Base-by-base conservation (phyloP, 2,888 invertebrate genomes). In the Tortricodes alternella region DNA sequence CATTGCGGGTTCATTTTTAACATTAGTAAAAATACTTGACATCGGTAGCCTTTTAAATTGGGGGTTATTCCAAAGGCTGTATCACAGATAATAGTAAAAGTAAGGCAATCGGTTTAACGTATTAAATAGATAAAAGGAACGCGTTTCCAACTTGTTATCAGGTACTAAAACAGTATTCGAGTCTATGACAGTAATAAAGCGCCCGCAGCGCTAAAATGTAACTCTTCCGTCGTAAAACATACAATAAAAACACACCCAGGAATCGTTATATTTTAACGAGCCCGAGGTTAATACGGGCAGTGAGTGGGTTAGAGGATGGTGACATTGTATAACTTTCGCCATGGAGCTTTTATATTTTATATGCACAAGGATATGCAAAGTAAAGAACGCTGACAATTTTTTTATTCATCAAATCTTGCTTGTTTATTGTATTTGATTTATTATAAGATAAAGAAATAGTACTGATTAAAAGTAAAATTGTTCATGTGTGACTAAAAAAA, bases 151-250 rank as follows among this genome's bases (percentile, higher is more conserved):
- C 78, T 84, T 77, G 86, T 89, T 89, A 89, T 89, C 89, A 83
- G 83, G 64, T 75, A 83, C 84, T 89, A 87, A 89, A 88, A 81
- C 82, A 75, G 76, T 74, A 78, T 76, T 78, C 72, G 78, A 76
- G 75, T 83, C 88, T 89, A 89, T 85, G 87, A 83, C 82, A 83
- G 77, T 70, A 78, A 84, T 89, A 89, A 89, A 89, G 74, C 62
- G 81, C 89, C 89, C 89, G 89, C 90, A 89, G 84, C 86, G 88
- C 89, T 89, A 89, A 89, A 89, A 87, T 84, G 89, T 89, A 80
- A 83, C 83, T 84, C 80, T 76, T 80, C 78, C 70, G 75, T 80
- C 89, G 80, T 89, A 89, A 89, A 89, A 81, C 62, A 67, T 70
- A 85, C 78, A 80, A 88, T 89, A 89, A 88, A 85, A 88, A 77